A percentile compares a stretch with the other conserved stretches of the same genome.
Conservation (phyloP, 64 coral and sea anemone species). For the Porites lutea region DNA sequence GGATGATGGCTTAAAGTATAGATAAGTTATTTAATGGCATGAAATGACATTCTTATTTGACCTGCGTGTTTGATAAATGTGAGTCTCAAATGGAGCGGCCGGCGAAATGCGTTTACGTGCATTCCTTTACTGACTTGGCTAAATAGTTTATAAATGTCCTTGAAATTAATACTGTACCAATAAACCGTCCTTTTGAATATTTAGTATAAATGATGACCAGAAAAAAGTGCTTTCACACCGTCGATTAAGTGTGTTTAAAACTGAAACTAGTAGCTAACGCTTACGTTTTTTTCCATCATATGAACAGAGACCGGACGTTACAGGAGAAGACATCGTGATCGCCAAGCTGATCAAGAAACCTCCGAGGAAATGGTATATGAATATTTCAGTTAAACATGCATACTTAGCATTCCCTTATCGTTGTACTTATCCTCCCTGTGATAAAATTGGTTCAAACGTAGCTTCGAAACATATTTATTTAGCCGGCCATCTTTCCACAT, state of each 20-base stretch:
- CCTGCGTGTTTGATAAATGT: not conserved
- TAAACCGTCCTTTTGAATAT: not conserved
- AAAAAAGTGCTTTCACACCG: not conserved
- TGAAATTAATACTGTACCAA: constrained; percentile 1
- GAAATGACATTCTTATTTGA: not conserved
- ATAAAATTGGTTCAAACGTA: not conserved
- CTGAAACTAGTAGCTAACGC: not conserved
- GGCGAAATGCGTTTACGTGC: not conserved
- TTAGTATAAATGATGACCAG: not conserved
- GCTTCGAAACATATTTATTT: not conserved
- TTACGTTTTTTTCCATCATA: not conserved
- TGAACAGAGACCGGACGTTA: constrained; percentile 24
- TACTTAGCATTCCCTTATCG: not conserved
- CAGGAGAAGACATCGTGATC: constrained; percentile 12
- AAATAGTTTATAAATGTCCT: not conserved
- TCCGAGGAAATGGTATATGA: constrained; percentile 29
- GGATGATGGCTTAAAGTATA: too few species aligned
- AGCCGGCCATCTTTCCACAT: not conserved
- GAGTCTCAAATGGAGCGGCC: not conserved
- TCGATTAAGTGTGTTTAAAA: not conserved
- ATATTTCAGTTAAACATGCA: constrained; percentile 29
- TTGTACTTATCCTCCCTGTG: not conserved
- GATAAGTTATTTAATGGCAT: not conserved
- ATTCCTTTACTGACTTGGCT: not conserved
- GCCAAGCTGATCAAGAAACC: not conserved